A percentile compares a stretch with the other conserved stretches of the same genome.
Conservation (phyloP, 2,888 invertebrate genomes). For the Trichopria drosophilae region DNA sequence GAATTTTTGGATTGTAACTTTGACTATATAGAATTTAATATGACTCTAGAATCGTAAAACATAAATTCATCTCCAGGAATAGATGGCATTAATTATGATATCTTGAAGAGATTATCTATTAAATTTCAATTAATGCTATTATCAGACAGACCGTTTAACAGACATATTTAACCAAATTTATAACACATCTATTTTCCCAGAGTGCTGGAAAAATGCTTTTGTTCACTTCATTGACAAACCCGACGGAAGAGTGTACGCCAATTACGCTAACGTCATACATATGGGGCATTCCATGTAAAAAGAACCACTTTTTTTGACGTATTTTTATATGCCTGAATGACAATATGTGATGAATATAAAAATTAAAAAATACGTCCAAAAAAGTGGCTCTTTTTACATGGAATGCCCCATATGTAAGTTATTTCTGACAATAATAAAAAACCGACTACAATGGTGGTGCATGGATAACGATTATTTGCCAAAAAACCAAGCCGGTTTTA, state of each 20-base stretch:
- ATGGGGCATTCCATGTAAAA: too few relatives aligned
- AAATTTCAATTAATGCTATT: conserved; percentile 1
- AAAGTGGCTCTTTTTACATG: too few relatives aligned
- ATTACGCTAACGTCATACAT: conserved; percentile 3
- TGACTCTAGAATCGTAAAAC: neutral
- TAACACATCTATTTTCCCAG: neutral
- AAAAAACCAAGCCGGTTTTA: conserved; percentile 8
- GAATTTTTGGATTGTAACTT: conserved; percentile 2
- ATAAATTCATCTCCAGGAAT: conserved; percentile 1
- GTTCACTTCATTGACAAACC: conserved; percentile 4
- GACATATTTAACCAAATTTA: conserved; percentile 11
- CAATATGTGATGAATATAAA: too few relatives aligned
- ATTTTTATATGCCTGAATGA: too few relatives aligned
- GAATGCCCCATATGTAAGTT: too few relatives aligned
- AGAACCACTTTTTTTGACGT: too few relatives aligned
- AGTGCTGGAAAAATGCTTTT: neutral
- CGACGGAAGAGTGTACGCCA: neutral
- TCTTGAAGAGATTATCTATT: neutral
- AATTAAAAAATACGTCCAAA: too few relatives aligned
- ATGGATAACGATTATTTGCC: conserved; percentile 1
- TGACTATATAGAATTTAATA: conserved; percentile 1
- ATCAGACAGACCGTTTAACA: too few relatives aligned
- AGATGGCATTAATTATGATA: conserved; percentile 4
- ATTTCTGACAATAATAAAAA: conserved; percentile 4
- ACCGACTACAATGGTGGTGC: conserved; percentile 7